These are phyloP conservation scores for Basileuterus tristriatus DNA, from an alignment of 2,797 vertebrate genomes.

Conservation along the genomic window DNA sequence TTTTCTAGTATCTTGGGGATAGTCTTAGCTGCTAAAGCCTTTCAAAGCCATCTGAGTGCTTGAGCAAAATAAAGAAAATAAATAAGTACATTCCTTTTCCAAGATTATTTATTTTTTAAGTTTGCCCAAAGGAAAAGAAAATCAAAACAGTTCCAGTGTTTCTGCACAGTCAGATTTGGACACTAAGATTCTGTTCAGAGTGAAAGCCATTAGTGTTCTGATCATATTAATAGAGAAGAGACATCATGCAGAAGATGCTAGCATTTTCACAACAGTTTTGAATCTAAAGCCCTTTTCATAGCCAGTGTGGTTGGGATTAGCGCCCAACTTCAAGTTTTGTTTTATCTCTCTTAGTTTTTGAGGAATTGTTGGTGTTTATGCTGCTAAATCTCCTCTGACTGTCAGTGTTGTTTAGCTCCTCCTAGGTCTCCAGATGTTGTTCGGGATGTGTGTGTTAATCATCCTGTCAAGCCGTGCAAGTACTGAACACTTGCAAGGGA, in stretches of 20 bases:
- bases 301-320: neutral
- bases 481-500: neutral
- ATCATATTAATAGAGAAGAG: neutral
- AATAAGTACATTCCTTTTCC: neutral
- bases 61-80: slow-evolving; percentile 2
- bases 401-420: neutral
- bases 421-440: neutral
- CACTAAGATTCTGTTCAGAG: neutral
- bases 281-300: neutral
- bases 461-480: neutral
- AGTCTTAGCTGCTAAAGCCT: neutral
- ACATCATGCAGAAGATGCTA: neutral
- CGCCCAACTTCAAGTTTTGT: neutral
- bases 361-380: neutral
- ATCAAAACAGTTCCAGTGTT: neutral
- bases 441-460: neutral
- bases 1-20: slow-evolving; percentile 7
- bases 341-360: neutral
- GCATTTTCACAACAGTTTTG: neutral
- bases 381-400: neutral
- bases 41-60: neutral
- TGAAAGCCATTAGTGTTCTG: neutral
- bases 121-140: neutral
- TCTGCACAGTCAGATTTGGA: neutral
- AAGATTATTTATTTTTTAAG: neutral